Evolutionary conservation across 1,140 invertebrate species (phyloP).

Genomic region (Cotesia typhae): DNA sequence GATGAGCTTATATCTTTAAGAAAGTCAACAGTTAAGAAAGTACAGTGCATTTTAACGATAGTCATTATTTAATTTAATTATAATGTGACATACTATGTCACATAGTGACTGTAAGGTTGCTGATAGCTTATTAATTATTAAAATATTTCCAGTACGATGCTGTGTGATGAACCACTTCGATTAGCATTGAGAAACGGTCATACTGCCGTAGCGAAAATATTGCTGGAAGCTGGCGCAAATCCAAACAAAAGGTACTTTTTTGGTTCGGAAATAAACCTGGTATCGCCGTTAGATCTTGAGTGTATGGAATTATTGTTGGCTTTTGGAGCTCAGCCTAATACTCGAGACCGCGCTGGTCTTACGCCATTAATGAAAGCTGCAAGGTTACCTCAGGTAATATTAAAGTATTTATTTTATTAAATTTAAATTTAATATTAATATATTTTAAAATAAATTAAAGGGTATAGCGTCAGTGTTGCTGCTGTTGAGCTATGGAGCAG

Average conservation of each 20-base stretch:
- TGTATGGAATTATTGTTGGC: constrained; percentile 83
- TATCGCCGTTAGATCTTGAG: constrained; percentile 78
- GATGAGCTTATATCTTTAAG: too few species aligned
- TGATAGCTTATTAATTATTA: background rate
- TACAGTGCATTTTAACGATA: too few species aligned
- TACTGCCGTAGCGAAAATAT: constrained; percentile 74
- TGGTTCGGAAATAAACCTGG: constrained; percentile 88
- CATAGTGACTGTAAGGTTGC: too few species aligned
- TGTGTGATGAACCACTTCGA: constrained; percentile 83
- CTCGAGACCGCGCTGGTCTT: constrained; percentile 82
- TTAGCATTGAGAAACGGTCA: constrained; percentile 88
- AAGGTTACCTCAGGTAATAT: constrained; percentile 74
- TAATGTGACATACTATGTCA: too few species aligned
- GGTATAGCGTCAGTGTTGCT: constrained; percentile 80
- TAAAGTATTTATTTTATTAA: constrained; percentile 23
- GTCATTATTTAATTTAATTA: too few species aligned
- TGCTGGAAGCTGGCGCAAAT: constrained; percentile 78
- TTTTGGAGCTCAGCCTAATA: constrained; percentile 87
- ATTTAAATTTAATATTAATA: constrained; percentile 4
- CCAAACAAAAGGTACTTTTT: constrained; percentile 87
- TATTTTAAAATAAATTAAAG: constrained; percentile 57
- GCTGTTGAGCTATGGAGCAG: constrained; percentile 80
- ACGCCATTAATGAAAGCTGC: constrained; percentile 90
- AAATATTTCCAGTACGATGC: constrained; percentile 67
- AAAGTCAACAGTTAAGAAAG: too few species aligned